Base-by-base conservation (phyloP, 2,888 invertebrate genomes). In the Ectropis crepuscularia region DNA sequence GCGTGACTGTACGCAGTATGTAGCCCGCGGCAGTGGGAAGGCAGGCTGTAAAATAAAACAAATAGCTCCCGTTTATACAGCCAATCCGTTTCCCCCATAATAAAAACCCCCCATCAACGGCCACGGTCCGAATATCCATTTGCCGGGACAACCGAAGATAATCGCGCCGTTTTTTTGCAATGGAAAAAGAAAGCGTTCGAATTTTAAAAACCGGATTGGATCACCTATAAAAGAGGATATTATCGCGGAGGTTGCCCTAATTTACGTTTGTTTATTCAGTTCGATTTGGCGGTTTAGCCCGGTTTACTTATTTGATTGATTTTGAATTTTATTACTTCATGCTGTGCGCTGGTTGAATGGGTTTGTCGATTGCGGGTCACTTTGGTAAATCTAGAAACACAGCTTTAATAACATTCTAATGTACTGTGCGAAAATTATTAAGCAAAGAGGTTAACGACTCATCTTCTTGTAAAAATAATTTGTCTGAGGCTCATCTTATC, bases 81-180 rank as follows among this genome's bases (percentile, higher is more conserved):
- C 67, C 68, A 73, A 74, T 74, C 68, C 68, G 68, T 71, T 71
- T 68, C 63, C 69, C 64, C 63, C 57, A 68, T 72, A 70, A 71
- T 74, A 73, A 72, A 70, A 73, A 67, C 66, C 68, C 58, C 58
- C 70, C 66, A 68, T 73, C 71, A 71, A 69, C 69, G 68, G 59
- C 39, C 54, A 47, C 61, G 67, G 71, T 68, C 72, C 70, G 67
- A 71, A 73, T 73, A 73, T 70, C 73, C 72, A 74, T 73, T 74
- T 70, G 63, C 71, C 60, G 68, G 57, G 64, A 69, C 68, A 68
- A 67, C 63, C 66, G 48, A 63, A 70, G 72, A 73, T 74, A 73
- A 74, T 72, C 72, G 66, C 64, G 43, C 63, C 68, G 68, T 66
- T 68, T 69, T 70, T 67, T 67, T 59, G 60, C 69, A 72, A 69